Percentiles rank a stretch among this genome's conserved stretches.
These are phyloP conservation scores for Macroglossus sobrinus DNA, from an alignment of 2,113 vertebrate species.

Conservation along the genomic window DNA sequence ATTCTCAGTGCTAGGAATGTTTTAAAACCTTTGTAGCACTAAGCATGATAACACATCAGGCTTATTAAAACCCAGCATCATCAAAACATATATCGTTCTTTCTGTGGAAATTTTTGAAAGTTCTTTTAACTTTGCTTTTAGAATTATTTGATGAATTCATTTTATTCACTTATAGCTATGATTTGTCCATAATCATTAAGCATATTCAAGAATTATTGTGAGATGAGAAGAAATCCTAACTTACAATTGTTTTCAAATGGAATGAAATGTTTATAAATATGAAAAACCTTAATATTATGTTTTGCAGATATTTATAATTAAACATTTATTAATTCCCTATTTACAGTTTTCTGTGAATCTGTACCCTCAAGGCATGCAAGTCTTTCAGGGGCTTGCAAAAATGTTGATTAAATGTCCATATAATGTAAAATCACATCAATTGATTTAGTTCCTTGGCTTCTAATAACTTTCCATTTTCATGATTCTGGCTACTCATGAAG, in stretches of 20 bases:
- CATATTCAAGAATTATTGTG: not conserved
- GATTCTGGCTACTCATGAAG: not conserved
- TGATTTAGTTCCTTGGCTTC: not conserved
- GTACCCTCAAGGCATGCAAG: not conserved
- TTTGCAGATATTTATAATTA: not conserved
- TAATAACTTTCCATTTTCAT: not conserved
- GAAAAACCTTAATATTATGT: not conserved
- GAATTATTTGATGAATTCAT: not conserved
- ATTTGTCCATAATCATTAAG: not conserved
- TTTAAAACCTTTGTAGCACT: not conserved
- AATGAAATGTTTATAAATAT: not conserved
- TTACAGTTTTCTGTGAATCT: not conserved
- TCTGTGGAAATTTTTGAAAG: not conserved
- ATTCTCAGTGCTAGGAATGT: not conserved
- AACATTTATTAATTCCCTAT: not conserved
- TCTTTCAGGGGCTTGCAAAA: not conserved
- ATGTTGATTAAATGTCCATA: not conserved
- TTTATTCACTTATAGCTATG: not conserved
- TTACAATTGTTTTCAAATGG: constrained; percentile 20
- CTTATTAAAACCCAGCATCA: not conserved
- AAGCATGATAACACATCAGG: constrained; percentile 4
- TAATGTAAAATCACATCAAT: not conserved
- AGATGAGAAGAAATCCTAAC: constrained; percentile 9
- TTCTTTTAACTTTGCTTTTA: not conserved
- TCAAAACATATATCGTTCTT: not conserved